Evolutionary conservation across 2,888 invertebrate species (phyloP), one percentile per base, ranked within the genome.

Genomic region (Thyatira batis): DNA sequence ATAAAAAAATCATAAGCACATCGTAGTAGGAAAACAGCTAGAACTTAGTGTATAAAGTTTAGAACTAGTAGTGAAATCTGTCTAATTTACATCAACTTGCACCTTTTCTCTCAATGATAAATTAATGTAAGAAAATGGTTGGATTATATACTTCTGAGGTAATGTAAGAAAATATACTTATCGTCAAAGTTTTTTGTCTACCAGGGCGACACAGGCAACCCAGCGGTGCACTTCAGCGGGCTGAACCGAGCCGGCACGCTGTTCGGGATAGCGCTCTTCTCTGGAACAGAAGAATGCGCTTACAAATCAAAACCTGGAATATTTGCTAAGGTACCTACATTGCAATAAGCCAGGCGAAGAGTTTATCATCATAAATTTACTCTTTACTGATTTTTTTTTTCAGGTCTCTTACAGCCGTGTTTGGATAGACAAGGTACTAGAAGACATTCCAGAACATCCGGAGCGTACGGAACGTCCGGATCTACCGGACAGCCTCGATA

Each of bases 191-290:
- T 45, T 17, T 21, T 53, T 64, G 39, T 59, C n/a, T 65, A 71
- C 56, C 73, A 92, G 92, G 92, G 92, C 21, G 92, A 92, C 72
- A 91, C 84, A 1, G 92, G 92, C 2, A 82, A 92, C 51, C 92
- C 92, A 8, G 91, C 91, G 6, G 92, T 92, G 0, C 84, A 87
- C 54, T 92, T 92, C 64, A 89, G 78, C 53, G 92, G 89, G 0
- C 51, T 79, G n/a, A 85, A 84, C 52, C 74, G 84, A n/a, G 83
- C 79, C 0, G 92, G 92, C 3, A 88, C 87, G 0, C 69, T 92
- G 20, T 85, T 66, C 55, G 92, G 92, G 0, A 85, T 92, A 23
- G 92, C 92, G 0, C 57, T 92, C 9, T 92, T 90, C 65, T 91
- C 92, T 3, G 92, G 92, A 33, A 87, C 89, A 0, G 92, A 90